These are phyloP conservation scores for Notiomystis cincta DNA, from an alignment of 2,113 vertebrate species.

Conservation along the genomic window DNA sequence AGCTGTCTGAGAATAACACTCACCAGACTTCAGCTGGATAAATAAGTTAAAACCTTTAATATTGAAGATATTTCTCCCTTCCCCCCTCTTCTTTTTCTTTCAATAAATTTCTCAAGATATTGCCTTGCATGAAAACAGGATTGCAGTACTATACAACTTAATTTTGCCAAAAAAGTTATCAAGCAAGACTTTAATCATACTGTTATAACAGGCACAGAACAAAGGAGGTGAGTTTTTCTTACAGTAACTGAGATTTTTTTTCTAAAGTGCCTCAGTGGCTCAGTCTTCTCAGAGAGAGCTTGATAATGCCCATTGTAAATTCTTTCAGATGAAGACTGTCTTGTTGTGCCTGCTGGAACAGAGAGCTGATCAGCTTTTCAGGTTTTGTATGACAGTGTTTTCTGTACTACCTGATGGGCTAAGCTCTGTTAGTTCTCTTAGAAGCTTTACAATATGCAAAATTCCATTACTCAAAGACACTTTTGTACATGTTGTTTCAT, in stretches of 20 bases:
- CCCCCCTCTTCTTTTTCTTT: accelerated
- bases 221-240: neutral
- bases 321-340: neutral
- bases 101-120: neutral
- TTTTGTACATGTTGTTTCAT: neutral
- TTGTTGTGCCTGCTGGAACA: neutral
- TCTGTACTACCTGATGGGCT: neutral
- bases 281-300: neutral
- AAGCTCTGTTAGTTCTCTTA: neutral
- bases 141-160: neutral
- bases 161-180: neutral
- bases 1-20: neutral
- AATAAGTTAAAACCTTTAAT: neutral
- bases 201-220: neutral
- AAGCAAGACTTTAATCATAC: neutral
- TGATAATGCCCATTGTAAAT: neutral
- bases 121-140: neutral
- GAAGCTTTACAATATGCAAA: neutral
- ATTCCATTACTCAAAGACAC: neutral
- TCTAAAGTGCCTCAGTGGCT: neutral
- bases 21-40: neutral
- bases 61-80: neutral
- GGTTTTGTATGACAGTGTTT: neutral
- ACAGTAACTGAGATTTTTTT: neutral
- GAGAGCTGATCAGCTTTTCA: neutral